These are phyloP conservation scores for Scomberomorus guttatus DNA, from an alignment of 2,797 vertebrate genomes.

Conservation along the genomic window DNA sequence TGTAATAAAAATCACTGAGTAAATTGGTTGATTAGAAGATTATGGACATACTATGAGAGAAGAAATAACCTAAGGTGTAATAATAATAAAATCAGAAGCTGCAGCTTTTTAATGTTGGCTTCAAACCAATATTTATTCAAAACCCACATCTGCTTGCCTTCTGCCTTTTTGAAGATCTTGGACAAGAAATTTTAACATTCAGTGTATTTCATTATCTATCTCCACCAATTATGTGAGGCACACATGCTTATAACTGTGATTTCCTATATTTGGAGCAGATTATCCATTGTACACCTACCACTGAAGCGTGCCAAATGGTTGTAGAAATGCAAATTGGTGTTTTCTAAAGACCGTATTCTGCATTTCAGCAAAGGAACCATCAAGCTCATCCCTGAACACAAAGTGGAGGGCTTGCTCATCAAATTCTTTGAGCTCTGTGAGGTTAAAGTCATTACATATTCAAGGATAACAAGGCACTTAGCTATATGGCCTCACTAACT, in stretches of 20 bases:
- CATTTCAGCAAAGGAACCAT: slow-evolving; percentile 59
- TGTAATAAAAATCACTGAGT: slow-evolving; percentile 62
- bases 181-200: slow-evolving; percentile 30
- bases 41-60: slow-evolving; percentile 52
- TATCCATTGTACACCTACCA: slow-evolving; percentile 31
- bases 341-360: slow-evolving; percentile 63
- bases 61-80: slow-evolving; percentile 50
- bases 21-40: slow-evolving; percentile 76
- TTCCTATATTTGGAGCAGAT: slow-evolving; percentile 46
- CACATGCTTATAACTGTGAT: slow-evolving; percentile 17
- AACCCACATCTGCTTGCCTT: slow-evolving; percentile 45
- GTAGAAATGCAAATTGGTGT: slow-evolving; percentile 62
- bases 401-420: slow-evolving; percentile 65
- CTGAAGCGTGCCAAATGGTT: slow-evolving; percentile 37
- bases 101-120: slow-evolving; percentile 65
- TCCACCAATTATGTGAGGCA: slow-evolving; percentile 23
- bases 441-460: slow-evolving; percentile 69
- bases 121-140: slow-evolving; percentile 65
- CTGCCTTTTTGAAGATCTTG: slow-evolving; percentile 30
- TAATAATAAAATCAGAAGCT: slow-evolving; percentile 60
- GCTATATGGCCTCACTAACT: slow-evolving; percentile 39
- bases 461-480: slow-evolving; percentile 69
- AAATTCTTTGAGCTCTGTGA: slow-evolving; percentile 56
- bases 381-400: slow-evolving; percentile 48
- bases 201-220: slow-evolving; percentile 52